Evolutionary conservation across 2,797 vertebrate genomes (phyloP).

Genomic region (Chelonia mydas): DNA sequence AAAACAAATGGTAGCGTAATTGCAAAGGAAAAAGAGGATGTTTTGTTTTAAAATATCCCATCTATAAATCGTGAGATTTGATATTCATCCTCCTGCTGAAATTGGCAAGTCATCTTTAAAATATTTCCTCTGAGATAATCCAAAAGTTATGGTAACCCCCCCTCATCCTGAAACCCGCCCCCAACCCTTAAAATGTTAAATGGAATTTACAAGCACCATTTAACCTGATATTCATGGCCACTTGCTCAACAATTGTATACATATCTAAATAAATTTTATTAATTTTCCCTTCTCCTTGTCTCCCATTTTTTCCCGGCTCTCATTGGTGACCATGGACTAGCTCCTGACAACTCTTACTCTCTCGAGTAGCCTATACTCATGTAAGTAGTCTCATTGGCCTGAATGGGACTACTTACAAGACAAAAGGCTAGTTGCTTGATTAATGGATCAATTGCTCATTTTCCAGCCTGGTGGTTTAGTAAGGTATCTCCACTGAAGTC

Average conservation of each 20-base stretch:
- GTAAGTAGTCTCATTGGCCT: background rate
- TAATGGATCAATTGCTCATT: background rate
- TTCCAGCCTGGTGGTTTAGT: background rate
- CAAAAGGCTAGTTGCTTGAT: background rate
- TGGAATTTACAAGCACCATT: slow-evolving; percentile 69
- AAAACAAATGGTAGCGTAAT: slow-evolving; percentile 71
- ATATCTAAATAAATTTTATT: slow-evolving; percentile 44
- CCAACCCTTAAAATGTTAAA: slow-evolving; percentile 55
- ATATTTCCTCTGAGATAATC: slow-evolving; percentile 61
- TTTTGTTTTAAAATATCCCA: slow-evolving; percentile 61
- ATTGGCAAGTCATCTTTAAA: slow-evolving; percentile 55
- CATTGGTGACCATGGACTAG: background rate
- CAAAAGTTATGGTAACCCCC: slow-evolving; percentile 32
- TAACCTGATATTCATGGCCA: slow-evolving; percentile 55
- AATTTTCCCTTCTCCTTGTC: slow-evolving; percentile 43
- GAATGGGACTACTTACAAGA: background rate
- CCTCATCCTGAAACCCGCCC: background rate
- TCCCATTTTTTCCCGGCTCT: slow-evolving; percentile 27
- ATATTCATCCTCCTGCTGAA: slow-evolving; percentile 47
- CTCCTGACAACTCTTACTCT: background rate
- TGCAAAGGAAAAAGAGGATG: slow-evolving; percentile 57
- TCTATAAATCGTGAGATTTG: slow-evolving; percentile 60
- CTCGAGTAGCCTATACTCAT: background rate
- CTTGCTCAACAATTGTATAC: slow-evolving; percentile 58
- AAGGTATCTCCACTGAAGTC: background rate